Evolutionary conservation across 1,140 invertebrate genomes (phyloP), one percentile per base, ranked within the genome.

Genomic region (Popillia japonica): DNA sequence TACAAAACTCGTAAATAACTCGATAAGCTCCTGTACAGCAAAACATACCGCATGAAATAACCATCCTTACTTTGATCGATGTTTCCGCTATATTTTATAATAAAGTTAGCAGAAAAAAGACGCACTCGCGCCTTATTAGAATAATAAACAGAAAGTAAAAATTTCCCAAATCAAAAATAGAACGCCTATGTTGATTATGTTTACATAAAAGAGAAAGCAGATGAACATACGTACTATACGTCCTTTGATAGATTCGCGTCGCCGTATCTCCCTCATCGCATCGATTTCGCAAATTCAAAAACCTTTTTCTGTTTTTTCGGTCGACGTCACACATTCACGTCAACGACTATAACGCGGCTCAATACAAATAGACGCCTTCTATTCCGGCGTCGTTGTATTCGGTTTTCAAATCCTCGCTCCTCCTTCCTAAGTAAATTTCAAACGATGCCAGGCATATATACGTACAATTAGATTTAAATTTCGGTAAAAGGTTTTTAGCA

Each of bases 91-190:
- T 55, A 17, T 55, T 14, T 17, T 6, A n/a, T 14, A 55, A 55
- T 17, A 17, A 55, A 55, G 48, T 17, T 55, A 55, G 48, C n/a
- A 0, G 17, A 55, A 55, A n/a, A 55, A 55, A 55, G 14, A 55
- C 48, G 48, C 17, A 17, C 27, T 34, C 27, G 27, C 48, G 48
- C 11, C 17, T 55, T 55, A n/a, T n/a, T 55, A 17, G 6, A 55
- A 55, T 55, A 55, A 55, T 55, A 55, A 55, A 55, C 48, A 55
- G 48, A 55, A 55, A n/a, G 48, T 55, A 55, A 17, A 14, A 55
- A 55, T 55, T 55, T 55, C 14, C 14, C 48, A n/a, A 55, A 55
- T 55, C 7, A 3, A 55, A 17, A 55, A 55, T 55, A 55, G 14
- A 55, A 55, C 11, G 14, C n/a, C 48, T 6, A 55, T 17, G 48